Evolutionary conservation across 2,113 vertebrate species (phyloP).

Genomic region (Corynorhinus townsendii): DNA sequence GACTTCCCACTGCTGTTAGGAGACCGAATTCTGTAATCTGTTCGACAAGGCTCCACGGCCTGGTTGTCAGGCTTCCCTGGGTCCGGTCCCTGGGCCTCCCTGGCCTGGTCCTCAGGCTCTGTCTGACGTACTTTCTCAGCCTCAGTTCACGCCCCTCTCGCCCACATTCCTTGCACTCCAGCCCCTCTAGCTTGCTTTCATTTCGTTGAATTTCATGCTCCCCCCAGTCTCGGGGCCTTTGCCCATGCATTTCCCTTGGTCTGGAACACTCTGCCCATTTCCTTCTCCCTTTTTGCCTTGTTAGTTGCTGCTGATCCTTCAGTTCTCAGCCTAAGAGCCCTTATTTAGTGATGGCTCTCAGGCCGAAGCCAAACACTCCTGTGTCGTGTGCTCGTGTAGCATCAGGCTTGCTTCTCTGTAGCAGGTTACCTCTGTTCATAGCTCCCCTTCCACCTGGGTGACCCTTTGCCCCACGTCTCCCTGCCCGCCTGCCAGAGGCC

Average conservation of each 20-base stretch:
- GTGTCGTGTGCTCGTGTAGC: accelerated
- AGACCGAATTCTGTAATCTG: neutral
- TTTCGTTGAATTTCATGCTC: neutral
- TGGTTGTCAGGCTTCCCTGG: too few relatives aligned
- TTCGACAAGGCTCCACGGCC: neutral
- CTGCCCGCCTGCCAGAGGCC: neutral
- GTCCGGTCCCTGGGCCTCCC: neutral
- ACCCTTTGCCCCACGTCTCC: neutral
- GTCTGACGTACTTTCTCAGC: neutral
- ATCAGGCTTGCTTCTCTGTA: neutral
- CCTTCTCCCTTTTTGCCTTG: neutral
- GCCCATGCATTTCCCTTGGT: neutral
- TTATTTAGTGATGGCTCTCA: neutral
- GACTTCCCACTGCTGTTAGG: neutral
- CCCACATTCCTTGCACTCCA: neutral
- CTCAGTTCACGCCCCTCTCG: neutral
- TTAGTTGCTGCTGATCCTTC: neutral
- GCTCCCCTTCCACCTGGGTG: neutral
- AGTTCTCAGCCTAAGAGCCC: neutral
- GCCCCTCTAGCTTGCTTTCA: neutral
- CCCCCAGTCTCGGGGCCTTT: neutral
- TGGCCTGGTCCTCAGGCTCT: neutral
- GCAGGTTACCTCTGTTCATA: neutral
- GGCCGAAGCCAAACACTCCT: neutral
- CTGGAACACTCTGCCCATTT: neutral